These are phyloP conservation scores for Hippocampus zosterae DNA, from an alignment of 2,113 vertebrate genomes.

Conservation along the genomic window DNA sequence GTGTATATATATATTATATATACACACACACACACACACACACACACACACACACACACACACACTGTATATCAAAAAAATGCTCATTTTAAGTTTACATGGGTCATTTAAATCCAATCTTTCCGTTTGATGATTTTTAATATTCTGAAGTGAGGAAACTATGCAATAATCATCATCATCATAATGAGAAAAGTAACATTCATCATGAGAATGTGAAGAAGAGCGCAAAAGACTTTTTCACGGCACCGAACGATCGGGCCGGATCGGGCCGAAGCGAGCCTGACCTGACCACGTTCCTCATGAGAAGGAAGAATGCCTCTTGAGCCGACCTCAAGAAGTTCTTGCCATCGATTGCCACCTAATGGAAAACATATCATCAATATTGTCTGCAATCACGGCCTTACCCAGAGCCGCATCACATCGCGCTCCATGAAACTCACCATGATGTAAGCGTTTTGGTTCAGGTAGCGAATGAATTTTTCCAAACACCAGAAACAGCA, in stretches of 20 bases:
- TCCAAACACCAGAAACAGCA: conserved; percentile 96
- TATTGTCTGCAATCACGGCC: background rate
- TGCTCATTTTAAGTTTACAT: too few species aligned
- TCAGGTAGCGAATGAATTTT: conserved; percentile 85
- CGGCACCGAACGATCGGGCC: too few species aligned
- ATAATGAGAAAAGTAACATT: too few species aligned
- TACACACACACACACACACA: background rate
- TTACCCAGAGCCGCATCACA: background rate
- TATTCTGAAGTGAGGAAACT: too few species aligned
- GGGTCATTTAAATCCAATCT: too few species aligned
- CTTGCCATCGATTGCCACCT: conserved; percentile 91
- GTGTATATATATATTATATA: background rate
- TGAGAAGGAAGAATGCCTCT: conserved; percentile 86
- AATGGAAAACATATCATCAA: conserved; percentile 9
- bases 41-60: background rate
- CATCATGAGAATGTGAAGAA: too few species aligned
- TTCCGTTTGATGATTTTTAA: too few species aligned
- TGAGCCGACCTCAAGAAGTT: conserved; percentile 86
- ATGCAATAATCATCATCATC: too few species aligned
- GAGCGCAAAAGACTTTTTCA: too few species aligned
- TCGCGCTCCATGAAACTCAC: conserved; percentile 61
- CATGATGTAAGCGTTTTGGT: conserved; percentile 92
- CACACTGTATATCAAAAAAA: background rate
- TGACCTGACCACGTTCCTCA: conserved; percentile 89
- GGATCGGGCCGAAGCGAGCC: background rate